These are phyloP conservation scores for Orussus abietinus DNA, from an alignment of 1,140 invertebrate species.

Conservation along the genomic window DNA sequence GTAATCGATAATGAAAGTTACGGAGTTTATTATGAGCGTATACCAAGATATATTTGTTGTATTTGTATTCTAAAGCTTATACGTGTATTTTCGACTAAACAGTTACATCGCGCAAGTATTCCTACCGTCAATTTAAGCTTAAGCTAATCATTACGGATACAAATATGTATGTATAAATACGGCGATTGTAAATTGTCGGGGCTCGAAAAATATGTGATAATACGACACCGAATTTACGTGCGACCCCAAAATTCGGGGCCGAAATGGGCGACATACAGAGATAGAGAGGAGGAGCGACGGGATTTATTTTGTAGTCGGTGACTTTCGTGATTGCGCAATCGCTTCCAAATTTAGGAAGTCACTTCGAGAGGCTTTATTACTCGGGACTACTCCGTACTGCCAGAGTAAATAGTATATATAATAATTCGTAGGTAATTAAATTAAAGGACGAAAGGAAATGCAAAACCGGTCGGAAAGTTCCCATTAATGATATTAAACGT, in stretches of 20 bases:
- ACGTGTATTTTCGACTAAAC: slow-evolving; percentile 24
- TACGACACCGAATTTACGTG: slow-evolving; percentile 10
- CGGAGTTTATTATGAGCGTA: slow-evolving; percentile 5
- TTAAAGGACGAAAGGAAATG: too few relatives aligned
- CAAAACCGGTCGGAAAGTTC: background rate
- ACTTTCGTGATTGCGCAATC: too few relatives aligned
- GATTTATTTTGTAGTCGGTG: too few relatives aligned
- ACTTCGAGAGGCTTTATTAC: too few relatives aligned
- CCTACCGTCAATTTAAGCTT: slow-evolving; percentile 30
- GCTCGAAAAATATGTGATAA: slow-evolving; percentile 16
- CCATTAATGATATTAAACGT: background rate
- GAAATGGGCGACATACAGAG: background rate
- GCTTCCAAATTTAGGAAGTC: too few relatives aligned
- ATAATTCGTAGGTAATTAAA: too few relatives aligned
- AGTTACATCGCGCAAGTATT: slow-evolving; percentile 17
- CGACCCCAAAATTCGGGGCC: slow-evolving; percentile 4
- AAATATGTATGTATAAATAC: slow-evolving; percentile 6
- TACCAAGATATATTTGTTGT: slow-evolving; percentile 24
- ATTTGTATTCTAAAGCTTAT: slow-evolving; percentile 22
- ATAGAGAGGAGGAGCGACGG: too few relatives aligned
- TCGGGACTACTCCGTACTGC: too few relatives aligned
- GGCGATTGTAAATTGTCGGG: slow-evolving; percentile 9
- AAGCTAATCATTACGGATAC: slow-evolving; percentile 4
- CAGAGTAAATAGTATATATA: too few relatives aligned
- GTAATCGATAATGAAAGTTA: slow-evolving; percentile 17